Evolutionary conservation across 2,113 vertebrate species (phyloP), one percentile per base, ranked within the genome.

Genomic region (Pterocles gutturalis): DNA sequence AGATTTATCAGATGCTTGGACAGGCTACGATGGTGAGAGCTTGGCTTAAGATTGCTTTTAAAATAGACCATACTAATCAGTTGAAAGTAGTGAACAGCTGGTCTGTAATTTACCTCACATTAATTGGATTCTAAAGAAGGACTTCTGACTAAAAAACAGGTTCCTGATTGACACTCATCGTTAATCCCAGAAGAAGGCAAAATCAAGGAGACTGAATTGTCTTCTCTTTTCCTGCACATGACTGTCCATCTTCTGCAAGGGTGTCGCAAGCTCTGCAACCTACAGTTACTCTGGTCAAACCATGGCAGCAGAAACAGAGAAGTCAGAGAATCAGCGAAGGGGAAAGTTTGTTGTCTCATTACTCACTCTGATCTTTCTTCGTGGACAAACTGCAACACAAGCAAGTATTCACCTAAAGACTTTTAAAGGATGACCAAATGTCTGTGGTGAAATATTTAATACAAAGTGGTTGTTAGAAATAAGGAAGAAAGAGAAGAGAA

Each of bases 311-410:
- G 67, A 55, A 72, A 66, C 55, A 89, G 22, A 58, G 55, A 45
- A 76, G 61, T 58, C 48, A 43, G 75, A 60, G 83, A 87, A 87
- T 17, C 19, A 89, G 55, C 43, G 36, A 1, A 72, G 48, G n/a
- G 46, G 36, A 96, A 89, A 46, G 55, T 78, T 87, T 80, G 49
- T 89, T 89, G 89, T 85, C 87, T 87, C 73, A 89, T 95, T 91
- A 95, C 57, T 95, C 73, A 91, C 43, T 61, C 91, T 62, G 43
- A 10, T 31, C 43, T 79, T 75, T 79, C 85, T 82, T 90, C 0
- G 0, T 83, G 77, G 41, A 89, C 49, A 89, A 96, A 93, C 84
- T 94, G 87, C 93, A 93, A 38, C 73, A 91, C 45, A 83, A 95
- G 73, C 89, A 91, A 87, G 17, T 54, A 76, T 89, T 91, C 66